Percentiles rank a stretch among this genome's conserved stretches.
phyloP scores from a whole-genome alignment of 2,113 vertebrate species.

The Datnioides undecimradiatus region DNA sequence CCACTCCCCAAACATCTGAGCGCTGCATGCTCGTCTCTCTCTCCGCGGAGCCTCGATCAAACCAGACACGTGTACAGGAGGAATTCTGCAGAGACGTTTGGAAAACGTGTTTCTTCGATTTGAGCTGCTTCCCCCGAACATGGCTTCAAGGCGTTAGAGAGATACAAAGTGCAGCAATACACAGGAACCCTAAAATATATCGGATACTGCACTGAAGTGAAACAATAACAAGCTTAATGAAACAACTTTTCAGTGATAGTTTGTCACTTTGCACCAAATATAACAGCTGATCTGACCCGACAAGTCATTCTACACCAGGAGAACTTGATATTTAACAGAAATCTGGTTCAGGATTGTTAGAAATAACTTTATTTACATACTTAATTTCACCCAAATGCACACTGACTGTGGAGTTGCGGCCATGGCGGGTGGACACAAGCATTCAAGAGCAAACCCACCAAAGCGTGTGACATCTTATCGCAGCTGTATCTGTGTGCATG shows the following conservation, averaged over 20 bases:
- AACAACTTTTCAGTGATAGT: neutral
- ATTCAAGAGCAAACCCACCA: neutral
- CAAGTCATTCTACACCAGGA: neutral
- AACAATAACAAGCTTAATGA: neutral
- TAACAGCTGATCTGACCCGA: neutral
- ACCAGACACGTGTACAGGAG: slow-evolving; percentile 61
- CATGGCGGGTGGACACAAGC: neutral
- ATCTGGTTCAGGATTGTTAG: neutral
- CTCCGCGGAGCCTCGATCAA: slow-evolving; percentile 42
- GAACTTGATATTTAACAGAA: neutral
- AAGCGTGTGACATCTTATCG: no score
- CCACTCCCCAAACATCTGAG: slow-evolving; percentile 9
- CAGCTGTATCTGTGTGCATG: neutral
- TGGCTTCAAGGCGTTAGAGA: neutral
- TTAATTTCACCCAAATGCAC: neutral
- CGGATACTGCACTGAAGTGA: neutral
- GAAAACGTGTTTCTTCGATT: slow-evolving; percentile 36
- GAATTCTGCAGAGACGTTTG: slow-evolving; percentile 59
- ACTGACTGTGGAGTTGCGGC: neutral
- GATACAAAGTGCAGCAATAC: neutral
- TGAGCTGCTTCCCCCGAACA: slow-evolving; percentile 27
- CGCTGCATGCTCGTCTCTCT: slow-evolving; percentile 50
- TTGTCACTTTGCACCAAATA: neutral
- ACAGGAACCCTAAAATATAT: neutral
- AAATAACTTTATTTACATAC: neutral